Evolutionary conservation across 2,797 vertebrate genomes (phyloP).

Genomic region (Siniperca scherzeri): DNA sequence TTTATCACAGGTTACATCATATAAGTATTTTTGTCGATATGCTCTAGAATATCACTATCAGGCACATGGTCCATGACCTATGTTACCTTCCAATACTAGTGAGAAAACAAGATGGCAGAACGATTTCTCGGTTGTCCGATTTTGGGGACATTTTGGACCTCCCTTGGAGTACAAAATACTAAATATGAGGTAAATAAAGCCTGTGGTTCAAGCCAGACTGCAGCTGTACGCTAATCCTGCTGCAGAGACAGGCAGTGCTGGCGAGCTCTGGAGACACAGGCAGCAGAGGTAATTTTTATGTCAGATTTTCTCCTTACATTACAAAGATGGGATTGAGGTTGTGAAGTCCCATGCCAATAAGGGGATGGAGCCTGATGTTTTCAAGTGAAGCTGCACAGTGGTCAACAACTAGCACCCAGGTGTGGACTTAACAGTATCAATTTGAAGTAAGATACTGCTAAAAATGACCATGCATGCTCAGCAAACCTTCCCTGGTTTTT

Average conservation of each 20-base stretch:
- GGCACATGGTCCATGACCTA: background rate
- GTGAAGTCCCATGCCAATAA: conserved; percentile 4
- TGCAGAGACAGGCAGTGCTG: conserved; percentile 10
- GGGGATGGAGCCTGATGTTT: conserved; percentile 28
- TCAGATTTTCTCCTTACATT: conserved; percentile 19
- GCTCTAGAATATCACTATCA: background rate
- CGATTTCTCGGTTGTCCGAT: background rate
- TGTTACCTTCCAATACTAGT: background rate
- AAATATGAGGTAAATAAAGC: conserved; percentile 10
- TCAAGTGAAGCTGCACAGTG: conserved; percentile 24
- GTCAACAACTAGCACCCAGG: conserved; percentile 53
- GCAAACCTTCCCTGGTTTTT: conserved; percentile 42
- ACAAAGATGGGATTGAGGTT: conserved; percentile 35
- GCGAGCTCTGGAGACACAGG: conserved; percentile 6
- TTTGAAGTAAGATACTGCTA: conserved; percentile 56
- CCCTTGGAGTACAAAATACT: background rate
- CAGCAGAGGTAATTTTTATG: background rate
- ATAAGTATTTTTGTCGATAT: conserved; percentile 9
- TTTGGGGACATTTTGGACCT: conserved; percentile 7
- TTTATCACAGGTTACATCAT: background rate
- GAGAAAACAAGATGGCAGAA: conserved; percentile 6
- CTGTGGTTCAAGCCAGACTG: background rate
- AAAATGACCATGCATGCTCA: conserved; percentile 63
- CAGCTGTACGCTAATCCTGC: background rate
- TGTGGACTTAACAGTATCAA: conserved; percentile 54